phyloP scores from a whole-genome alignment of 2,797 vertebrate genomes.

The Nothura maculosa region DNA sequence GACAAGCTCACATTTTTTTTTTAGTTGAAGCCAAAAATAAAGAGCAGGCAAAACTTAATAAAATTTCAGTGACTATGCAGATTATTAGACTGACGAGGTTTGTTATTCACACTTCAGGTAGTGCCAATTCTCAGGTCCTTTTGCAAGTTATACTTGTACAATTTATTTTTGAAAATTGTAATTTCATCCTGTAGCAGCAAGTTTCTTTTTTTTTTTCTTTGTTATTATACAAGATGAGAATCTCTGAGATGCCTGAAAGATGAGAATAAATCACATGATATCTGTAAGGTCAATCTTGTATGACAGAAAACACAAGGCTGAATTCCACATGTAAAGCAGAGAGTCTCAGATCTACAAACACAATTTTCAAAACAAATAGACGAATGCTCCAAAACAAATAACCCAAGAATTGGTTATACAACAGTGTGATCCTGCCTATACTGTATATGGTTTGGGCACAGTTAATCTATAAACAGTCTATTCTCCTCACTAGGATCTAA shows the following conservation, averaged over 20 bases:
- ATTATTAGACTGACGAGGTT: constrained; percentile 32
- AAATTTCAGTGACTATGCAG: constrained; percentile 28
- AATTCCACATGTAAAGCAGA: not conserved
- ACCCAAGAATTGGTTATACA: not conserved
- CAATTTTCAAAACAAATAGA: not conserved
- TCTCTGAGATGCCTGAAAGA: not conserved
- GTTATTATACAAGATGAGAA: not conserved
- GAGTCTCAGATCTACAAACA: not conserved
- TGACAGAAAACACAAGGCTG: not conserved
- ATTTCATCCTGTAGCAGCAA: constrained; percentile 14
- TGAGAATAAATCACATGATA: not conserved
- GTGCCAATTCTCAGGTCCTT: not conserved
- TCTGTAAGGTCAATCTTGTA: not conserved
- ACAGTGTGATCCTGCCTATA: rapidly evolving
- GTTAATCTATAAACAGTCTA: not conserved
- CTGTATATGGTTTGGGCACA: not conserved
- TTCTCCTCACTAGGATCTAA: not conserved
- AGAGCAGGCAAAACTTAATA: constrained; percentile 38
- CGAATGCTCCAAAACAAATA: not conserved
- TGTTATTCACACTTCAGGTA: constrained; percentile 48
- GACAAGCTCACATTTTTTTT: not conserved
- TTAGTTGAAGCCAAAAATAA: not conserved
- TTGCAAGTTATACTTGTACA: constrained; percentile 24
- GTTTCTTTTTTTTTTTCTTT: not conserved
- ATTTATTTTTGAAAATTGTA: constrained; percentile 8